These are phyloP conservation scores for Sitta europaea DNA, from an alignment of 2,113 vertebrate species.

Conservation along the genomic window DNA sequence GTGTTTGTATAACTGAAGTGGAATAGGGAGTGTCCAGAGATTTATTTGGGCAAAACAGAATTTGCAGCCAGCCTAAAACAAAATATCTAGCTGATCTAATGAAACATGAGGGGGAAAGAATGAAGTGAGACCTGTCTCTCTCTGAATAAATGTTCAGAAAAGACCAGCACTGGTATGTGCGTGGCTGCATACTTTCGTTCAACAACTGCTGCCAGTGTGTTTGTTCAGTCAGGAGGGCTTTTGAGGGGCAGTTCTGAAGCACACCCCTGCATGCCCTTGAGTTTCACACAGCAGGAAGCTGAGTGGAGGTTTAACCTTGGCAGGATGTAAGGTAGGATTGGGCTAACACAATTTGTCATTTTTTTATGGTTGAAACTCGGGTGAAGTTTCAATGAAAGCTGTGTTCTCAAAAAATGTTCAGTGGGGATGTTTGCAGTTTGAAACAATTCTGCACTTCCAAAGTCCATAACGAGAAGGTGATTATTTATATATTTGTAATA, in stretches of 20 bases:
- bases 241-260: neutral
- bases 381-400: neutral
- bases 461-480: neutral
- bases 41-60: neutral
- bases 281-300: neutral
- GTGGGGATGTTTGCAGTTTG: neutral
- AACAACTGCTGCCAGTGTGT: neutral
- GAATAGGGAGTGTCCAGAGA: constrained; percentile 3
- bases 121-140: neutral
- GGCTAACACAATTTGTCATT: neutral
- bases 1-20: neutral
- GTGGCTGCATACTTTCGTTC: neutral
- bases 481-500: neutral
- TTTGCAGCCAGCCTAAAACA: neutral
- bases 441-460: neutral
- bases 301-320: neutral
- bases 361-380: neutral
- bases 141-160: neutral
- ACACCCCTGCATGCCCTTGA: neutral
- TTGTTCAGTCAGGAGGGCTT: neutral
- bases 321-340: neutral
- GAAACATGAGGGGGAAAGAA: neutral
- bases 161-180: neutral
- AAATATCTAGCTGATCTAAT: neutral
- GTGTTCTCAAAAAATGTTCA: neutral